Conservation (phyloP, 2,113 vertebrate genomes). For the Pagrus major region DNA sequence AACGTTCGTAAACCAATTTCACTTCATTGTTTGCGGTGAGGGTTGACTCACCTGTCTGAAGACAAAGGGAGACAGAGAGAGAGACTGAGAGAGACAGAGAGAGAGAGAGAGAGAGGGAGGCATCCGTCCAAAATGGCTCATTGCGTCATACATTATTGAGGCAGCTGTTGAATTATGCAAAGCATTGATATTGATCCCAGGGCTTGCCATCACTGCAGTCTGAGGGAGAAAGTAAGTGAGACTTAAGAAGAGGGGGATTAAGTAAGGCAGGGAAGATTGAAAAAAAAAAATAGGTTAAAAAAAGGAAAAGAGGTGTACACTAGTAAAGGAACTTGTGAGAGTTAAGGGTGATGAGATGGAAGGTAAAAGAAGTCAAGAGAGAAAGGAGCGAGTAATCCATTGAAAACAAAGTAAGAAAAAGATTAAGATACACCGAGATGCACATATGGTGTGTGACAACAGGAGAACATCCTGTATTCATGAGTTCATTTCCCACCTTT, state of each 20-base stretch:
- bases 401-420: conserved; percentile 1
- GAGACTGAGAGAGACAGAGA: background rate
- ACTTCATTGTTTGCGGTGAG: background rate
- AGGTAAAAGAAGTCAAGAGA: background rate
- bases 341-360: background rate
- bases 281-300: background rate
- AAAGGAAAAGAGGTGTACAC: background rate
- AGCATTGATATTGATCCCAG: conserved; percentile 73
- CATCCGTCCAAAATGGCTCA: conserved; percentile 50
- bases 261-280: background rate
- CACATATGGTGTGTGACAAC: background rate
- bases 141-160: conserved; percentile 71
- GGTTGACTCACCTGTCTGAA: conserved; percentile 12
- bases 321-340: background rate
- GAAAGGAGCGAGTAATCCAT: background rate
- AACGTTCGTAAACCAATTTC: background rate
- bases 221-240: conserved; percentile 28
- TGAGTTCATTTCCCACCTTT: background rate
- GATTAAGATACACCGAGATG: background rate
- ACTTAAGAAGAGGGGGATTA: background rate
- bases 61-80: background rate
- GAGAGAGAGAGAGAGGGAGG: conserved; percentile 3
- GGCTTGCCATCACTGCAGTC: conserved; percentile 53
- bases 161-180: conserved; percentile 73
- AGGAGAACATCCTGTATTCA: conserved; percentile 9